Evolutionary conservation across 2,888 invertebrate genomes (phyloP), one percentile per base, ranked within the genome.

Genomic region (Tenthredo notha): DNA sequence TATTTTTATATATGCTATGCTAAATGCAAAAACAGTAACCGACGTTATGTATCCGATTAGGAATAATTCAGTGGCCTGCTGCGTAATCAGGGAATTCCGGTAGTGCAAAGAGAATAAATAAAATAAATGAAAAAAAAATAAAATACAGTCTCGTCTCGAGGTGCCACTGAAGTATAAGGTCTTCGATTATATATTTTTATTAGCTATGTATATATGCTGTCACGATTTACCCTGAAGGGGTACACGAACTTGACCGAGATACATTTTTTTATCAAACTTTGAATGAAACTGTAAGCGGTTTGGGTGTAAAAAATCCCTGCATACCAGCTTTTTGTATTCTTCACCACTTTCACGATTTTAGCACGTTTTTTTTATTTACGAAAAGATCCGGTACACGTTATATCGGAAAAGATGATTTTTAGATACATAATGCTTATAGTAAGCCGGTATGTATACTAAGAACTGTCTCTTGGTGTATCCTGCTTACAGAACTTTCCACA

Each of bases 401-500:
- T 54, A 54, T 54, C n/a, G 54, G 54, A 54, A 54, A 54, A 7
- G n/a, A 54, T 54, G 47, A 47, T 47, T 47, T 47, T 3, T 15
- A 15, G 47, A 47, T 61, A 25, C 2, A 61, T 7, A 12, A 61
- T 61, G 25, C 21, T 25, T 67, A 67, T 12, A 29, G 33, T 29
- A 29, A 67, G 18, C 18, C 15, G 29, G 33, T 67, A 67, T 18
- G 67, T 33, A 43, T 43, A 43, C 40, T 43, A n/a, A 43, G 40
- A 43, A 43, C 25, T 10, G 5, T 74, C 25, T 18, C 43, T 40
- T n/a, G 40, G 21, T 12, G 40, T 43, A 74, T 21, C 29, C 72
- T 12, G 43, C 12, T 74, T 43, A 25, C 12, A 74, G 43, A n/a
- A 74, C 72, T 74, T 74, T 74, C 72, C 43, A 74, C 43, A 74